Evolutionary conservation across 1,140 invertebrate genomes (phyloP).

Genomic region (Gryllus bimaculatus): DNA sequence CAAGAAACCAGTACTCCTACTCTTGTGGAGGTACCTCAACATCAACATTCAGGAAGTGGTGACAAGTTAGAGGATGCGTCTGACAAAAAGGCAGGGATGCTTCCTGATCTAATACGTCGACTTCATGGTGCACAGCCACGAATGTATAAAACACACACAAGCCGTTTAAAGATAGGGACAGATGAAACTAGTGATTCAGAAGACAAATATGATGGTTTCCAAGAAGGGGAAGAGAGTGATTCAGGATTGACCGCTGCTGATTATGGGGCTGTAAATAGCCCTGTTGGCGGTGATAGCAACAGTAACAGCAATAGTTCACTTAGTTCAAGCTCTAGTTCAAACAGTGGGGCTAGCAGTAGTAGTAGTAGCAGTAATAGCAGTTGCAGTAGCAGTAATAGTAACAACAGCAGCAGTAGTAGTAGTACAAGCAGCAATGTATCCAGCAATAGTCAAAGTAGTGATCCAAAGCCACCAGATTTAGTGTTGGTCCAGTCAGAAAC

Average conservation of each 20-base stretch:
- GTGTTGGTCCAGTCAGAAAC: too few relatives aligned
- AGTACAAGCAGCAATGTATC: too few relatives aligned
- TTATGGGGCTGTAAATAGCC: not conserved
- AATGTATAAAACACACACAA: not conserved
- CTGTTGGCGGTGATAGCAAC: not conserved
- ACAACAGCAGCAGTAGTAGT: not conserved
- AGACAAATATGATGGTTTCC: not conserved
- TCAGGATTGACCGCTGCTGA: not conserved
- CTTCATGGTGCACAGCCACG: not conserved
- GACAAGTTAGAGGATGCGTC: not conserved
- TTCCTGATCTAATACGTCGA: not conserved
- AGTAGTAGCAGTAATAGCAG: not conserved
- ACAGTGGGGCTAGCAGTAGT: not conserved
- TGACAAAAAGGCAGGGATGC: not conserved
- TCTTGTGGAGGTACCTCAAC: too few relatives aligned
- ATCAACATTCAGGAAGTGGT: not conserved
- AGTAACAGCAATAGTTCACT: not conserved
- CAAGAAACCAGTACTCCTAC: too few relatives aligned
- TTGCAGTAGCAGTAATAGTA: not conserved
- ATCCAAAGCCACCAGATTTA: not conserved
- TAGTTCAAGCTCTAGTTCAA: not conserved
- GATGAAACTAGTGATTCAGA: not conserved
- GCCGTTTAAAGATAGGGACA: not conserved
- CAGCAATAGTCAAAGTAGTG: not conserved
- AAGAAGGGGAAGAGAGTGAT: not conserved